Base-by-base conservation (phyloP, 2,888 invertebrate species). In the Terebella lapidaria region DNA sequence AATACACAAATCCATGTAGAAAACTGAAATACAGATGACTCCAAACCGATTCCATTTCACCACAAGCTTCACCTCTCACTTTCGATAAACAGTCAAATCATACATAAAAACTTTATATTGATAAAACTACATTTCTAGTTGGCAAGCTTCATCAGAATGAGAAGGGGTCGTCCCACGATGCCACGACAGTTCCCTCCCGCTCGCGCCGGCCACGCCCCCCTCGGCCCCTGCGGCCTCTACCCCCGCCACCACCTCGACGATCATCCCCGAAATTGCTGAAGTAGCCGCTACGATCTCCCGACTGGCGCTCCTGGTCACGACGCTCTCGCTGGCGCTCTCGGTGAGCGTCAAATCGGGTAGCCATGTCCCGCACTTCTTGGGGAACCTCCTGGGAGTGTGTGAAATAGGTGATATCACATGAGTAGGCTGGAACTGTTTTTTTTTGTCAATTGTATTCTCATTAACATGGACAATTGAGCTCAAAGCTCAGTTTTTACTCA, bases 351-450 rank as follows among this genome's bases (percentile, higher is more conserved):
- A 86, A 89, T 28, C 92, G 84, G 24, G 86, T 82, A 1, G 90
- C 87, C 93, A 94, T 93, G 22, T 84, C 79, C 29, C 85, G 81
- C 46, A 94, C 79, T 70, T 90, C 88, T 15, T 86, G 84, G 0
- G 92, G 92, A 15, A 94, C 86, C 70, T 87, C 87, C 84, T 92
- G 67, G 27, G 47, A 18, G 22, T n/a, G 15, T 46, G 46, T n/a
- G 22, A 56, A 54, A 30, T n/a, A n/a, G n/a, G 4, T 25, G 4
- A 26, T 25, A 53, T 45, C 18, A 56, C 18, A 45, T 15, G 5
- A 15, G 24, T 2, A 22, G 3, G n/a, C n/a, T n/a, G n/a, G n/a
- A n/a, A n/a, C n/a, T n/a, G n/a, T n/a, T n/a, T n/a, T n/a, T n/a
- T n/a, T n/a, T n/a, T n/a, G n/a, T n/a, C n/a, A n/a, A n/a, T n/a